These are phyloP conservation scores for Suncus etruscus DNA, from an alignment of 2,113 vertebrate genomes.

Conservation along the genomic window DNA sequence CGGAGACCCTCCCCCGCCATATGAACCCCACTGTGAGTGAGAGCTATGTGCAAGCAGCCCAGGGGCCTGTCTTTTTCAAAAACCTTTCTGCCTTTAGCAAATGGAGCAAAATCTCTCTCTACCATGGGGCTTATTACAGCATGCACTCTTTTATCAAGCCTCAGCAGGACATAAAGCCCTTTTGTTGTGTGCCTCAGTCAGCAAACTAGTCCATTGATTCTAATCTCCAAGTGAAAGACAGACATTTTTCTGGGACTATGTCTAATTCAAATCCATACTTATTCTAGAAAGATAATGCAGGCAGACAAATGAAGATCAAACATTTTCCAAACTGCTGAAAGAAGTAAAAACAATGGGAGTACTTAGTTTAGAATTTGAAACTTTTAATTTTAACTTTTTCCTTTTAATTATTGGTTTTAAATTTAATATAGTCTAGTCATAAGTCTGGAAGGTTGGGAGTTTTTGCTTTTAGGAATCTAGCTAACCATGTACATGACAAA, in stretches of 20 bases:
- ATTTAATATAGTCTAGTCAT: conserved; percentile 28
- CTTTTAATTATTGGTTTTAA: conserved; percentile 31
- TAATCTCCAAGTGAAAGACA: not conserved
- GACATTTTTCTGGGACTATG: not conserved
- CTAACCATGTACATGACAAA: conserved; percentile 16
- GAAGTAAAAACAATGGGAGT: not conserved
- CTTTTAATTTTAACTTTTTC: not conserved
- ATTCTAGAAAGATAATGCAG: not conserved
- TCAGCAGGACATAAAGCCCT: conserved; percentile 26
- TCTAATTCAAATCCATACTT: not conserved
- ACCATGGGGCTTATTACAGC: not conserved
- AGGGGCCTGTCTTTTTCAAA: conserved; percentile 22
- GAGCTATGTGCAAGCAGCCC: not conserved
- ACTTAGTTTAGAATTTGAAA: not conserved
- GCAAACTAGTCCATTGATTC: not conserved
- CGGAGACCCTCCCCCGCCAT: conserved; percentile 95
- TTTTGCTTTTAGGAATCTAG: conserved; percentile 23
- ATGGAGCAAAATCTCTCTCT: not conserved
- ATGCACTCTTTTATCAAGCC: not conserved
- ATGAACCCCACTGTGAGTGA: conserved; percentile 97
- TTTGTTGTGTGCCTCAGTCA: not conserved
- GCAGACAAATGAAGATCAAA: not conserved
- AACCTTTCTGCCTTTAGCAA: conserved; percentile 30
- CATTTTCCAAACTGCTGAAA: not conserved
- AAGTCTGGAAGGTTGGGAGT: conserved; percentile 14